Percentiles rank a stretch among this genome's conserved stretches.
These are phyloP conservation scores for Zootermopsis nevadensis DNA, from an alignment of 2,888 invertebrate genomes.

Conservation along the genomic window DNA sequence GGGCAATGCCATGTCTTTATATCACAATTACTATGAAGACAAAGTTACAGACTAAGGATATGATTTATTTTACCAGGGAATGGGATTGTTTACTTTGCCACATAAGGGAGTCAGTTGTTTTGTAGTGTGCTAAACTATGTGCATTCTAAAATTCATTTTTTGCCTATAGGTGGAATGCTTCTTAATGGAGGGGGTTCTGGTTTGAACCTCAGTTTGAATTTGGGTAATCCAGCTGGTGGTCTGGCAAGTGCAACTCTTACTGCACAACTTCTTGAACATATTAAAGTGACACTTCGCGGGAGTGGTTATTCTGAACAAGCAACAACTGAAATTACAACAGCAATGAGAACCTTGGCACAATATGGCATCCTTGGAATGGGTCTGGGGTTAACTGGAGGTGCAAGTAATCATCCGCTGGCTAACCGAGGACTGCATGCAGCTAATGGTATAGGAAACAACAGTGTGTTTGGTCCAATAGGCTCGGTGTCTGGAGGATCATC, in stretches of 20 bases:
- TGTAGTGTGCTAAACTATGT: no score
- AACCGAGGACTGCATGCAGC: constrained; percentile 61
- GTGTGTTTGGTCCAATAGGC: constrained; percentile 87
- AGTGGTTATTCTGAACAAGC: constrained; percentile 92
- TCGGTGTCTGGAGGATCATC: constrained; percentile 63
- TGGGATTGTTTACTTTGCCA: no score
- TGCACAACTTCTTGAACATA: constrained; percentile 87
- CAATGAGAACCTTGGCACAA: constrained; percentile 92
- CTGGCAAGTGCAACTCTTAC: constrained; percentile 73
- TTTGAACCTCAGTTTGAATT: constrained; percentile 74
- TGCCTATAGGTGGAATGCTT: constrained; percentile 16
- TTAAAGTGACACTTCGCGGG: constrained; percentile 88
- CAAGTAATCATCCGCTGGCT: constrained; percentile 63
- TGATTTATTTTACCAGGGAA: no score
- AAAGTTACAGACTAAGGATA: no score
- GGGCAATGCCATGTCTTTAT: no score
- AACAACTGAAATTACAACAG: constrained; percentile 88
- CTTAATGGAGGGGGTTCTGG: constrained; percentile 74
- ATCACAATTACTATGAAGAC: no score
- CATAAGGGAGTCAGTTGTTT: no score
- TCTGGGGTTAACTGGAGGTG: constrained; percentile 63
- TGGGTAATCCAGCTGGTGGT: constrained; percentile 78
- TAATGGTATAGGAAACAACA: constrained; percentile 57
- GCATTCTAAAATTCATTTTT: no score
- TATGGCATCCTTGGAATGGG: constrained; percentile 81